These are phyloP conservation scores for Corythornis madagascariensis DNA, from an alignment of 2,113 vertebrate genomes.

Conservation along the genomic window DNA sequence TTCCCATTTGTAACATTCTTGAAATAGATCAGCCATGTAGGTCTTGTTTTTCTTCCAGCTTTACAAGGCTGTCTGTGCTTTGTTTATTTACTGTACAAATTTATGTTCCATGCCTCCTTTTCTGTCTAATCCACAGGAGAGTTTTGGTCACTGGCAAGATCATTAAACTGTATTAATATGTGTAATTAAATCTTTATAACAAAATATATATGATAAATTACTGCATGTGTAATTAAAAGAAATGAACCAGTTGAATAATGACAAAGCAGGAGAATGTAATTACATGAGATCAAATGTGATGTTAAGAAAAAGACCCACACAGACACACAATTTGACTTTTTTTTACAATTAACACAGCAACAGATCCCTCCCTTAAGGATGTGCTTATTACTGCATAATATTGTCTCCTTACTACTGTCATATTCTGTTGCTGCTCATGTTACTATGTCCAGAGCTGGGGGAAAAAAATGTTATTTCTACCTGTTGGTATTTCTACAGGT, in stretches of 20 bases:
- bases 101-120: slow-evolving; percentile 63
- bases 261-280: background rate
- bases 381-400: background rate
- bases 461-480: background rate
- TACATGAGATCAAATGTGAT: background rate
- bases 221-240: background rate
- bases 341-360: background rate
- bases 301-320: background rate
- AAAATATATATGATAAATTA: slow-evolving; percentile 3
- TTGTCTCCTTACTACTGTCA: background rate
- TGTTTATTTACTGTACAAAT: slow-evolving; percentile 70
- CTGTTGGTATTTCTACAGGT: background rate
- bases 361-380: background rate
- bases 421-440: background rate
- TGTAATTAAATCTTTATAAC: slow-evolving; percentile 40
- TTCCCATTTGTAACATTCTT: slow-evolving; percentile 73
- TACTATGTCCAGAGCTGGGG: background rate
- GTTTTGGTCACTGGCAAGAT: slow-evolving; percentile 35
- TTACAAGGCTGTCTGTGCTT: slow-evolving; percentile 62
- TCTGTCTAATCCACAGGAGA: slow-evolving; percentile 52
- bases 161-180: slow-evolving; percentile 33
- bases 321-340: background rate
- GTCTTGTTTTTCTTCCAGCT: slow-evolving; percentile 70
- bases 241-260: background rate
- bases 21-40: slow-evolving; percentile 31